phyloP scores from a whole-genome alignment of 2,797 vertebrate species.

The Pangasius mekongensis region DNA sequence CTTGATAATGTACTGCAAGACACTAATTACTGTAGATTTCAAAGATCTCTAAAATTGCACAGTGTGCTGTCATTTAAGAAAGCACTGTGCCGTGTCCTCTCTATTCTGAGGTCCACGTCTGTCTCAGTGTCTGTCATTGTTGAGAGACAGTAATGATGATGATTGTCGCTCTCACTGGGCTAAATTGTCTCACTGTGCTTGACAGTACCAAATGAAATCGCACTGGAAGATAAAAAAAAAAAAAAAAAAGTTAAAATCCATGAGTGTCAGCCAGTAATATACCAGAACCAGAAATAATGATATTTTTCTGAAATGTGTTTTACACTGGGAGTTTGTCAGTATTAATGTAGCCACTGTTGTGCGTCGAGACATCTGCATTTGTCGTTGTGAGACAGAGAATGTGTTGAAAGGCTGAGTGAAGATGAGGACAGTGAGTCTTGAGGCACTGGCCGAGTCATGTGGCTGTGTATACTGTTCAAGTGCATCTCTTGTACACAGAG shows the following conservation, averaged over 20 bases:
- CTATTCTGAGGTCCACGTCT: slow-evolving; percentile 9
- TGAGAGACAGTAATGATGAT: slow-evolving; percentile 31
- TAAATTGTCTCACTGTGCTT: slow-evolving; percentile 22
- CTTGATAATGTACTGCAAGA: not conserved
- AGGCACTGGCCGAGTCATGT: slow-evolving; percentile 27
- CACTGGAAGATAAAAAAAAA: not conserved
- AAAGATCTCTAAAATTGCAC: not conserved
- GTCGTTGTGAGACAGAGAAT: not conserved
- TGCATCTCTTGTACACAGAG: slow-evolving; percentile 7
- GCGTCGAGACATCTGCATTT: not conserved
- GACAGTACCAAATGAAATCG: not conserved
- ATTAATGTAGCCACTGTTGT: slow-evolving; percentile 14
- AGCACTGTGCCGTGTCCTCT: not conserved
- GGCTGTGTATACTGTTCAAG: slow-evolving; percentile 11
- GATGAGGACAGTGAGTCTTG: slow-evolving; percentile 27
- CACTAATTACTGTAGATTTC: not conserved
- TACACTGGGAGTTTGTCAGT: not conserved
- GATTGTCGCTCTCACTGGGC: slow-evolving; percentile 2
- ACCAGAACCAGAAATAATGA: not conserved
- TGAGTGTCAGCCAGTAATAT: not conserved
- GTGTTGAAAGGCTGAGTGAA: slow-evolving; percentile 15
- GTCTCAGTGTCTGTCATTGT: slow-evolving; percentile 10
- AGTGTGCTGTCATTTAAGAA: slow-evolving; percentile 26
- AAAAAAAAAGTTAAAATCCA: not conserved
- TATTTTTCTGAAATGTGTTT: not conserved